Evolutionary conservation across 1,140 invertebrate species (phyloP).

Genomic region (Cydia fagiglandana): DNA sequence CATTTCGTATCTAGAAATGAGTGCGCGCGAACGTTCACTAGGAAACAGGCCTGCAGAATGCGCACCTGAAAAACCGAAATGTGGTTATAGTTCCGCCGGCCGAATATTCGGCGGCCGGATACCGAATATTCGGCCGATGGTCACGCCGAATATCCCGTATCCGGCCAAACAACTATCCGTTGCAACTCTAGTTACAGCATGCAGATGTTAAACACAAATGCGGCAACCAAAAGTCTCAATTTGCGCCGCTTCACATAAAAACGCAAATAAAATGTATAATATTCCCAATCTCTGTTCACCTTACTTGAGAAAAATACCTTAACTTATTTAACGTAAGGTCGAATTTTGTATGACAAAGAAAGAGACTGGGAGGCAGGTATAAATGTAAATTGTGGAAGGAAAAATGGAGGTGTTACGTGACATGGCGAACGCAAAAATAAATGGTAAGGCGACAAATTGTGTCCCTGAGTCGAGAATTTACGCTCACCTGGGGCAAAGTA

Average conservation of each 20-base stretch:
- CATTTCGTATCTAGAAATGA: too few species aligned
- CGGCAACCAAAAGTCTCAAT: not conserved
- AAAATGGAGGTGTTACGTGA: slow-evolving; percentile 8
- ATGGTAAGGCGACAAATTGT: slow-evolving; percentile 12
- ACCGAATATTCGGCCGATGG: too few species aligned
- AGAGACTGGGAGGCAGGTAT: not conserved
- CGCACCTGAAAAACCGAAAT: too few species aligned
- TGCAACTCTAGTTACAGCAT: too few species aligned
- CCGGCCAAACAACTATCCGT: too few species aligned
- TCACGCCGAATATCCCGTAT: too few species aligned
- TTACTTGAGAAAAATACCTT: not conserved
- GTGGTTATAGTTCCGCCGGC: too few species aligned
- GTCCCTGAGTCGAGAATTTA: not conserved
- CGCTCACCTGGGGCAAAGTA: not conserved
- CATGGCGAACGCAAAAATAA: not conserved
- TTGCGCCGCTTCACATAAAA: not conserved
- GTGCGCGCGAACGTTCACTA: too few species aligned
- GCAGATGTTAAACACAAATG: not conserved
- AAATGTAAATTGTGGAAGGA: not conserved
- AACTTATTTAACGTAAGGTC: not conserved
- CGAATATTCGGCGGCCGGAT: too few species aligned
- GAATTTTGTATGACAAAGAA: not conserved
- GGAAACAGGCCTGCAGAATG: too few species aligned
- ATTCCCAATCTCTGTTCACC: not conserved
- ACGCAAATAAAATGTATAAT: not conserved